Base-by-base conservation (phyloP, 2,113 vertebrate genomes). In the Heterocephalus glaber region DNA sequence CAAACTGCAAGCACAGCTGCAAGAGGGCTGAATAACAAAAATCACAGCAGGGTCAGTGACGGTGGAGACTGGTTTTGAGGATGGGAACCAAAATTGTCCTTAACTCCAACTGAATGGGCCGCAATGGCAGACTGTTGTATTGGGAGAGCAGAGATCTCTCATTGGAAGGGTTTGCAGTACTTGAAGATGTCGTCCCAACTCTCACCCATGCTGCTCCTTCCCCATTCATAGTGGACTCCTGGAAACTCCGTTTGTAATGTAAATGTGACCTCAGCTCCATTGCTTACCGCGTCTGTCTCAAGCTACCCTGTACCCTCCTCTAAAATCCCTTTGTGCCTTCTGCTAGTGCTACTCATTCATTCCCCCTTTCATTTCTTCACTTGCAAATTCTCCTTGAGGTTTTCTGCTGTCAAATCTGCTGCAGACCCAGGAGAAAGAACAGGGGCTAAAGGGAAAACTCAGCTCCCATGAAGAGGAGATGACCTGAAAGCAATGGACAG, bases 41-140 rank as follows among this genome's bases (percentile, higher is more conserved):
- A 41, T 26, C 1, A 0, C 0, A 28, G 66, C 1, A 9, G 7
- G 56, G 13, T 17, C 4, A 0, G 60, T 5, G 26, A 76, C 7
- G 3, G 7, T 14, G 41, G 6, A 91, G 49, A 12, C 33, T 33
- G 13, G 10, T 60, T 86, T 33, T 33, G 12, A 87, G 38, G 38
- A 2, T 10, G 44, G 72, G 12, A 81, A 26, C 3, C 54, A 9
- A 35, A 30, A 38, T 82, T 68, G 65, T 56, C 28, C 6, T 1
- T 58, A 74, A 49, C 49, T 52, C 54, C 52, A 60, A 58, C 7
- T 14, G 58, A 81, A 68, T 16, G 38, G 72, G 5, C 49, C 90
- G 65, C 79, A 26, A 60, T 17, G 41, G 13, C 26, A 47, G 28
- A 35, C 22, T 4, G 47, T 33, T 61, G 3, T 44, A 22, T 30